A percentile compares a stretch with the other conserved stretches of the same genome.
phyloP scores from a whole-genome alignment of 2,888 invertebrate species.

The Achlya flavicornis region DNA sequence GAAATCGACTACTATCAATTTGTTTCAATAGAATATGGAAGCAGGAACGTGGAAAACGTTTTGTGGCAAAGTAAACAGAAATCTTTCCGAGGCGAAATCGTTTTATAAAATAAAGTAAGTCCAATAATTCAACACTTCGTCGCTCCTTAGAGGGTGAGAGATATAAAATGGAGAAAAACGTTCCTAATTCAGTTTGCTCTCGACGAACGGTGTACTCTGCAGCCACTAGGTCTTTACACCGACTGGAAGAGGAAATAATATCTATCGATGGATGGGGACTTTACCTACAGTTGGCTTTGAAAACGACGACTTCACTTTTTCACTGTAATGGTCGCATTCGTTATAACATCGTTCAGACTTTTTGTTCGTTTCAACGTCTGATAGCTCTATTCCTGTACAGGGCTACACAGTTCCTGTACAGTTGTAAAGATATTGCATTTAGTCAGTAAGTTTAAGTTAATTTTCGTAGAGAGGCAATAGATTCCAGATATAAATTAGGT shows the following conservation, averaged over 20 bases:
- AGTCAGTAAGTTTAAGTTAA: not conserved
- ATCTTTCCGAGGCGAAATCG: constrained; percentile 65
- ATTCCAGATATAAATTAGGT: constrained; percentile 29
- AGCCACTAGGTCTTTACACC: constrained; percentile 62
- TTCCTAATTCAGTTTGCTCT: constrained; percentile 77
- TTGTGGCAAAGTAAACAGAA: constrained; percentile 72
- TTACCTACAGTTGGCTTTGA: constrained; percentile 48
- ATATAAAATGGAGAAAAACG: constrained; percentile 79
- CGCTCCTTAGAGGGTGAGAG: constrained; percentile 69
- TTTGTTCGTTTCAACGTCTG: constrained; percentile 33
- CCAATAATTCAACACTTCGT: constrained; percentile 79
- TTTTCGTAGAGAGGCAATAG: constrained; percentile 26
- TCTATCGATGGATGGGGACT: constrained; percentile 58
- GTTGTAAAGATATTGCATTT: not conserved
- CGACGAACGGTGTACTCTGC: constrained; percentile 61
- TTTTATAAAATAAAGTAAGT: constrained; percentile 80
- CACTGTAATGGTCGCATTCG: constrained; percentile 46
- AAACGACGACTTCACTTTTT: constrained; percentile 53
- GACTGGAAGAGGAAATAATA: constrained; percentile 64
- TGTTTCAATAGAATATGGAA: constrained; percentile 58
- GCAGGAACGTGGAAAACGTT: constrained; percentile 54
- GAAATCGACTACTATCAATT: constrained; percentile 44
- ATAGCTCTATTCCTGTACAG: constrained; percentile 25
- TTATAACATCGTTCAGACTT: constrained; percentile 33
- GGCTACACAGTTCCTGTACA: no score